phyloP scores from a whole-genome alignment of 2,797 vertebrate genomes.

The Clarias pachynema region DNA sequence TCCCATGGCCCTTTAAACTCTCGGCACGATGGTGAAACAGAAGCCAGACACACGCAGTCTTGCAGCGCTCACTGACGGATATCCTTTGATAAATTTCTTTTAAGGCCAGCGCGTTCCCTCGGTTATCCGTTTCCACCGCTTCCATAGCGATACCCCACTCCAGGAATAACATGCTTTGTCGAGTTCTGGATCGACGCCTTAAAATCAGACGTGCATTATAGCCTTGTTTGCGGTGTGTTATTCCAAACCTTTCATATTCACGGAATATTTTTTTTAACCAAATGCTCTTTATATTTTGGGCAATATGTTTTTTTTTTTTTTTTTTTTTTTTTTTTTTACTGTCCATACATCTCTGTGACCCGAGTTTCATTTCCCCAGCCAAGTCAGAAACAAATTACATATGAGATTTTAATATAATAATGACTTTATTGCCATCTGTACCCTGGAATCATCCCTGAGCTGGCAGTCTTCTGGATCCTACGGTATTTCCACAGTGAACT shows the following conservation, averaged over 20 bases:
- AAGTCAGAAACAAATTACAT: neutral
- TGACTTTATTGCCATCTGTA: constrained; percentile 7
- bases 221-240: constrained; percentile 38
- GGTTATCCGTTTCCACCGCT: constrained; percentile 31
- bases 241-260: constrained; percentile 19
- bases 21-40: constrained; percentile 12
- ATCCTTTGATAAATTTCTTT: constrained; percentile 42
- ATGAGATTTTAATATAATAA: constrained; percentile 15
- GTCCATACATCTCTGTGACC: neutral
- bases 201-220: neutral
- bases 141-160: constrained; percentile 19
- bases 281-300: neutral
- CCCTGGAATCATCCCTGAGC: constrained; percentile 19
- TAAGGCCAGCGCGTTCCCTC: constrained; percentile 26
- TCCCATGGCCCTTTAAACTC: neutral
- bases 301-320: neutral
- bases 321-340: too few relatives aligned
- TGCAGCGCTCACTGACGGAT: constrained; percentile 26
- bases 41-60: constrained; percentile 15
- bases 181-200: constrained; percentile 6
- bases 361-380: neutral
- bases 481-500: constrained; percentile 48
- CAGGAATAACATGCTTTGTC: constrained; percentile 35
- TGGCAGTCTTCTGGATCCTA: neutral
- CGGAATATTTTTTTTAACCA: neutral